Conservation (phyloP, 64 coral and sea anemone genomes). For the Pocillopora verrucosa region DNA sequence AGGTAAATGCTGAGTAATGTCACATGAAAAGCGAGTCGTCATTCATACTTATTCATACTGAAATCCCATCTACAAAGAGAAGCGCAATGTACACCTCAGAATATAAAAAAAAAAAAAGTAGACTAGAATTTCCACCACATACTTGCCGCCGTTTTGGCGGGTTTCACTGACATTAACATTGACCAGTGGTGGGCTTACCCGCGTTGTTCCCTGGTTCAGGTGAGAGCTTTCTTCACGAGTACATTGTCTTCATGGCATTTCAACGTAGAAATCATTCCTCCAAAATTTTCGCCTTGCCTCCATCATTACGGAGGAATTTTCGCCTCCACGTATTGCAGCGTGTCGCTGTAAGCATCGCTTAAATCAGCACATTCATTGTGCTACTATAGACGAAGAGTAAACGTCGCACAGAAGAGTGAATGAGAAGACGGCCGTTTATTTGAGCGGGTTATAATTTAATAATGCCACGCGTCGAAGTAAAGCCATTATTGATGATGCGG, state of each 20-base stretch:
- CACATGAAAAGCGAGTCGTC: too few relatives aligned
- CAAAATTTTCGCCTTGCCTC: constrained; percentile 76
- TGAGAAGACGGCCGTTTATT: not conserved
- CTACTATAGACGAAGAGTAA: not conserved
- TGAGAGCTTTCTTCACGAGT: constrained; percentile 77
- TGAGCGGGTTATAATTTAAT: not conserved
- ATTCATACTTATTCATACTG: too few relatives aligned
- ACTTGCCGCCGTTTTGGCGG: too few relatives aligned
- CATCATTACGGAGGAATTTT: constrained; percentile 81
- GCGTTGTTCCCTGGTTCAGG: constrained; percentile 67
- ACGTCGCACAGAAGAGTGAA: not conserved
- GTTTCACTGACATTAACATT: too few relatives aligned
- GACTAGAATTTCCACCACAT: too few relatives aligned
- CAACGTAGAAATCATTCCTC: constrained; percentile 86
- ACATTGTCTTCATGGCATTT: constrained; percentile 95
- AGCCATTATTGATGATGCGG: not conserved
- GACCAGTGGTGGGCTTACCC: constrained; percentile 21
- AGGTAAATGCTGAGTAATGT: too few relatives aligned
- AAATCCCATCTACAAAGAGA: too few relatives aligned
- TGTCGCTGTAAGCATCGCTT: constrained; percentile 90
- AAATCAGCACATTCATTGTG: constrained; percentile 83
- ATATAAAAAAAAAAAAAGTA: too few relatives aligned
- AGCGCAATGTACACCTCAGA: too few relatives aligned
- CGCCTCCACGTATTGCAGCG: constrained; percentile 84
- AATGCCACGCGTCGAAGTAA: constrained; percentile 1